A percentile compares a stretch with the other conserved stretches of the same genome.
Evolutionary conservation across 2,113 vertebrate species (phyloP).

Genomic region (Opisthocomus hoazin): DNA sequence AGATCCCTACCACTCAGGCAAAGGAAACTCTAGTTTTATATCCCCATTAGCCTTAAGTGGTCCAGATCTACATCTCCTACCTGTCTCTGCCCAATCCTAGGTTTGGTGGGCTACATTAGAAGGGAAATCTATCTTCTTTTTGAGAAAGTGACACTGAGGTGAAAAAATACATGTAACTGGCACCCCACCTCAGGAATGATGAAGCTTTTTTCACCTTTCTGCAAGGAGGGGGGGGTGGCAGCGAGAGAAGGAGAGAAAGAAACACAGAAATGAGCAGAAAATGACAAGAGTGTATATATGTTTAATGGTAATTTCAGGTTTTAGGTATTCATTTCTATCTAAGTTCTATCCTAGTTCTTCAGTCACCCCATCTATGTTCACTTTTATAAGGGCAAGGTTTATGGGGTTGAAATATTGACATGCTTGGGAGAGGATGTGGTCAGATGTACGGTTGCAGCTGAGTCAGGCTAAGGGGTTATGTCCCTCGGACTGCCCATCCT

Average conservation of each 20-base stretch:
- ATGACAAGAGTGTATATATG: accelerated
- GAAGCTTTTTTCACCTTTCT: background rate
- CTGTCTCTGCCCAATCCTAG: background rate
- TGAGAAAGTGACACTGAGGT: background rate
- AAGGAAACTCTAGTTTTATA: background rate
- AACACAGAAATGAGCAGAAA: background rate
- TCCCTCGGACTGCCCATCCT: background rate
- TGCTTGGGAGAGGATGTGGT: background rate
- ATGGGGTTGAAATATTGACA: background rate
- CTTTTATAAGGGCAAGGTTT: background rate
- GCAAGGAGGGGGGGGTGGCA: accelerated
- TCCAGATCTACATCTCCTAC: background rate
- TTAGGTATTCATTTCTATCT: background rate
- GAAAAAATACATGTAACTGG: background rate
- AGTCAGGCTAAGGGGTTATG: background rate
- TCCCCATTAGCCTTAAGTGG: background rate
- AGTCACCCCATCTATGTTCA: background rate
- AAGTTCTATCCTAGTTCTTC: background rate
- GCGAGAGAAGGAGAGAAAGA: too few relatives aligned
- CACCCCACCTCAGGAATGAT: background rate
- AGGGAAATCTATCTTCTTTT: background rate
- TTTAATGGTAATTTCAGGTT: background rate
- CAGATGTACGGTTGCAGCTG: background rate
- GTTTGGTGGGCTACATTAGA: background rate
- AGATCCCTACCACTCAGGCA: background rate